Conservation (phyloP, 2,888 invertebrate genomes). For the Diaphora mendica region DNA sequence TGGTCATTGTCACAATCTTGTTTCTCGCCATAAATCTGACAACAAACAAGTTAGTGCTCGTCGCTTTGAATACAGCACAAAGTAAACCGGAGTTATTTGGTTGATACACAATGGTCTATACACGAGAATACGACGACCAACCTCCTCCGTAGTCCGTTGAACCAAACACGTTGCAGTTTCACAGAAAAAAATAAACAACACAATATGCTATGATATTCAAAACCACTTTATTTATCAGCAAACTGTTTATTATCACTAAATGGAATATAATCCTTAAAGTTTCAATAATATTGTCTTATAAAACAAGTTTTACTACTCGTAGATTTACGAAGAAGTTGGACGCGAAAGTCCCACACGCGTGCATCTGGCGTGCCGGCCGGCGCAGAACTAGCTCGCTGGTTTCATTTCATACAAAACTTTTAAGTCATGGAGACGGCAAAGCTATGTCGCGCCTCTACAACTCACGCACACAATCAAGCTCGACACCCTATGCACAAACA, state of each 20-base stretch:
- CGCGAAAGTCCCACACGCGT: conserved; percentile 66
- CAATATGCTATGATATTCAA: conserved; percentile 53
- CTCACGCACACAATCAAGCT: conserved; percentile 78
- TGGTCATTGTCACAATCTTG: neutral
- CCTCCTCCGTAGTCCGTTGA: conserved; percentile 85
- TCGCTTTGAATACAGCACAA: conserved; percentile 38
- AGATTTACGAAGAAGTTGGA: conserved; percentile 79
- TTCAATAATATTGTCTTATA: conserved; percentile 57
- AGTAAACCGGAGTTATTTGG: conserved; percentile 73
- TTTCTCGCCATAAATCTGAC: neutral
- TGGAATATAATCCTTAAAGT: conserved; percentile 52
- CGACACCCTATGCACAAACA: conserved; percentile 85
- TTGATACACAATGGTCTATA: conserved; percentile 74
- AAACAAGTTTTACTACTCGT: conserved; percentile 77
- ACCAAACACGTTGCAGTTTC: conserved; percentile 85
- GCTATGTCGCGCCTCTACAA: conserved; percentile 86
- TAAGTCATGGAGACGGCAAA: conserved; percentile 87
- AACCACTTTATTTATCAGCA: conserved; percentile 69
- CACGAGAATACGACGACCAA: conserved; percentile 81
- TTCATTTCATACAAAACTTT: conserved; percentile 84
- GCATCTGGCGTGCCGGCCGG: conserved; percentile 80
- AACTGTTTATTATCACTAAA: conserved; percentile 53
- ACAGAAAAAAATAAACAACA: conserved; percentile 80
- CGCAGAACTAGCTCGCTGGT: conserved; percentile 81
- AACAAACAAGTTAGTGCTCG: neutral